Base-by-base conservation (phyloP, 2,888 invertebrate species). In the Dioctria linearis region DNA sequence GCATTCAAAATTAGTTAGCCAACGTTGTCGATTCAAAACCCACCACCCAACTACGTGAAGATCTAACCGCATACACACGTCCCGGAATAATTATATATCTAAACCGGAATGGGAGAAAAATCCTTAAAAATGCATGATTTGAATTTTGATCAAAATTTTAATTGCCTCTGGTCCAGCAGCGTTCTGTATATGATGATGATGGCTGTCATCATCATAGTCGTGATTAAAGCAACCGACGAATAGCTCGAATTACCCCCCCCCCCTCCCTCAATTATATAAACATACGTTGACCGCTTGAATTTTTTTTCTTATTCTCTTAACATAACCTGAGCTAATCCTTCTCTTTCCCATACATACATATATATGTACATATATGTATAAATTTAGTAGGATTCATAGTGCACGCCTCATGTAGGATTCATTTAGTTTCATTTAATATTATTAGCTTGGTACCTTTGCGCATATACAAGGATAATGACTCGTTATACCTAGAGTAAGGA, bases 361-460 rank as follows among this genome's bases (percentile, higher is more conserved):
- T 25, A 25, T 25, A 25, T 25, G 25, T 25, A n/a, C n/a, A n/a
- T n/a, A n/a, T n/a, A 25, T 25, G 25, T 25, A 25, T 25, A 25
- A 25, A 25, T 25, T 25, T 25, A 25, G 25, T 25, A 25, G 25
- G 25, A 25, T 25, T 25, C 25, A 25, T 25, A 25, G 25, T 25
- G 25, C 25, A 25, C 2, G 25, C 46, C 67, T 46, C 67, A 67
- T 46, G 67, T 13, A 67, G 46, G 67, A 67, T 67, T 67, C 43
- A 67, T 67, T 67, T 67, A 67, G 67, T 67, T 67, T 67, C 67
- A 67, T 67, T 67, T 49, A 67, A 67, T 67, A 67, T 67, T 46
- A 67, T 67, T 67, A 67, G 67, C 67, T 42, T 8, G 8, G 67
- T n/a, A 67, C 43, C 67, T 46, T n/a, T 4, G 67, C 67, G 67